Evolutionary conservation across 2,888 invertebrate species (phyloP), one percentile per base, ranked within the genome.

Genomic region (Nomada ruficornis): DNA sequence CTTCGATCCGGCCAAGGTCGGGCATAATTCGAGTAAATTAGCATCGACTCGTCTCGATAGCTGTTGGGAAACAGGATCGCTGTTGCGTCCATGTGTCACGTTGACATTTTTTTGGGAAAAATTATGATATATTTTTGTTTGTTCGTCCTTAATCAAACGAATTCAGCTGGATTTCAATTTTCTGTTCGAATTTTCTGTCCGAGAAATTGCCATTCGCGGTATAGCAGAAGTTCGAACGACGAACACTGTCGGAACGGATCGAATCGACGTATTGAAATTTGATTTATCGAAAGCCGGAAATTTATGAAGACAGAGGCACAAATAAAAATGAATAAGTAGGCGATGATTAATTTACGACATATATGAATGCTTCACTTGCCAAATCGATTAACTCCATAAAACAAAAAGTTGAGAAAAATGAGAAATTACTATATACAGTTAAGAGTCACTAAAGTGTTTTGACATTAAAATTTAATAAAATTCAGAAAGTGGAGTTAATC

Each of bases 21-120:
- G 55, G 63, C 77, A 76, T 87, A 87, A 87, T 87, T 87, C 82
- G 77, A 82, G 77, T 65, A 79, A 84, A 87, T 87, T 87, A 87
- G 82, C 86, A 86, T 86, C 87, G 80, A 54, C 73, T 76, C 80
- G 62, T 75, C 64, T 47, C 62, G 73, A 52, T 62, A 59, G 57
- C 18, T 44, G 54, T 20, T 69, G 13, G 57, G 13, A 7, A 62
- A 36, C 52, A n/a, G 52, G 60, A 36, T 36, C 62, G 50, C 42
- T 62, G 52, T 54, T 62, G 52, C 20, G 26, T 36, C 44, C 36
- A 15, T 62, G 62, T 15, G 54, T 62, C 42, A 13, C n/a, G 42
- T 62, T 62, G 71, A 62, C 71, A 54, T 62, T 62, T 70, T 20
- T 2, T 47, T 47, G 20, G 47, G 5, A 29, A 20, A 47, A 60